phyloP scores from a whole-genome alignment of 2,113 vertebrate genomes.

The Hippolais icterina region DNA sequence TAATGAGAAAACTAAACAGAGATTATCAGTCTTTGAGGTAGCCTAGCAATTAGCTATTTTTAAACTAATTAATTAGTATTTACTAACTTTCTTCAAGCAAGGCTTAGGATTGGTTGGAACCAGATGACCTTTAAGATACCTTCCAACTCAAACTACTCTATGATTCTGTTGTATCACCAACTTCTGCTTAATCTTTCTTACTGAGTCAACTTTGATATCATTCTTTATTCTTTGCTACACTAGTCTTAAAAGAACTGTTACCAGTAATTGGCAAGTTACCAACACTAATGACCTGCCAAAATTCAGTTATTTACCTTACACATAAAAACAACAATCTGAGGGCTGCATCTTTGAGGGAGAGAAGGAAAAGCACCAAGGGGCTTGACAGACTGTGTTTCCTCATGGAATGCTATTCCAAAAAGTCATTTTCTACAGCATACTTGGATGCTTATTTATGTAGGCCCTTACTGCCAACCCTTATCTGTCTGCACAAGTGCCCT shows the following conservation, averaged over 20 bases:
- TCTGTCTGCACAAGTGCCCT: not conserved
- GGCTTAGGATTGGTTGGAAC: not conserved
- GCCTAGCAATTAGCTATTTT: not conserved
- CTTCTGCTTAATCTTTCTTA: not conserved
- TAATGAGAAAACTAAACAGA: not conserved
- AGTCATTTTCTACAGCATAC: not conserved
- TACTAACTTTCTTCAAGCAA: not conserved
- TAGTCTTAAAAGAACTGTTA: not conserved
- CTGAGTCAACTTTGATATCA: not conserved
- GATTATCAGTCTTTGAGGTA: not conserved
- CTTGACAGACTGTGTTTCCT: not conserved
- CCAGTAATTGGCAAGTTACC: not conserved
- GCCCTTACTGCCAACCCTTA: not conserved
- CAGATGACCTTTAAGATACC: not conserved
- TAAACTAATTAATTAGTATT: not conserved
- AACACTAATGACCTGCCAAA: not conserved
- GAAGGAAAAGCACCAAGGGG: not conserved
- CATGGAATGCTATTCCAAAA: not conserved
- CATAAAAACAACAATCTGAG: not conserved
- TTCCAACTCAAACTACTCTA: not conserved
- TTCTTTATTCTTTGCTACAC: not conserved
- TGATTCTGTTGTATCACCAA: not conserved
- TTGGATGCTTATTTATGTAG: not conserved
- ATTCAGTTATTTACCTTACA: not conserved
- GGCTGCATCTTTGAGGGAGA: not conserved